Percentiles rank a stretch among this genome's conserved stretches.
Conservation (phyloP, 2,797 vertebrate genomes). For the Xiphorhynchus erythropygius region DNA sequence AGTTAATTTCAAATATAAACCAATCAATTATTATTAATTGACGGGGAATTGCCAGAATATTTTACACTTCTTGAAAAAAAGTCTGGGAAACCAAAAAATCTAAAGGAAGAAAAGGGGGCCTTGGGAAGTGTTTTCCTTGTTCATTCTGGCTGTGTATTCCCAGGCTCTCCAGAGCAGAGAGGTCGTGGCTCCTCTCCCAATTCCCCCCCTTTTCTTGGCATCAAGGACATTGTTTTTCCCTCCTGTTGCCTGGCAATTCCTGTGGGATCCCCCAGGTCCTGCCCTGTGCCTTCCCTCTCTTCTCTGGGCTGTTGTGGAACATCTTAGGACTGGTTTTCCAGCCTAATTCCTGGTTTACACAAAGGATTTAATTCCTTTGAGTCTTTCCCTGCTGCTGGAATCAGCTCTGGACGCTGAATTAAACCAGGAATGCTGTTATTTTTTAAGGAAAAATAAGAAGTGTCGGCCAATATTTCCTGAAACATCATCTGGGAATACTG, state of each 20-base stretch:
- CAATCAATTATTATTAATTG: background rate
- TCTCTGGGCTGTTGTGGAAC: background rate
- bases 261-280: background rate
- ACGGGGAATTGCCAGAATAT: background rate
- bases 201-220: constrained; percentile 15
- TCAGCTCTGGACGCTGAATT: background rate
- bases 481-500: background rate
- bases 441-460: background rate
- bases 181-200: constrained; percentile 2
- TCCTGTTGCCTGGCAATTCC: constrained; percentile 33
- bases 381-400: background rate
- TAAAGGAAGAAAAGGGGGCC: rapidly evolving
- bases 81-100: background rate
- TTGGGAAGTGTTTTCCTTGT: background rate
- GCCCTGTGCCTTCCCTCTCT: background rate
- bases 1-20: no score
- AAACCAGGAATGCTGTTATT: background rate
- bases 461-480: background rate
- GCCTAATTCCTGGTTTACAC: background rate
- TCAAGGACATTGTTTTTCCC: background rate
- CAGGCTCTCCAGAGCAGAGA: background rate
- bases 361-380: background rate
- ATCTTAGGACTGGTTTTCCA: background rate
- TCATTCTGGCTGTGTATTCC: background rate
- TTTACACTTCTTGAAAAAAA: background rate